Conservation (phyloP, 2,888 invertebrate genomes). For the Minunthozetes semirufus region DNA sequence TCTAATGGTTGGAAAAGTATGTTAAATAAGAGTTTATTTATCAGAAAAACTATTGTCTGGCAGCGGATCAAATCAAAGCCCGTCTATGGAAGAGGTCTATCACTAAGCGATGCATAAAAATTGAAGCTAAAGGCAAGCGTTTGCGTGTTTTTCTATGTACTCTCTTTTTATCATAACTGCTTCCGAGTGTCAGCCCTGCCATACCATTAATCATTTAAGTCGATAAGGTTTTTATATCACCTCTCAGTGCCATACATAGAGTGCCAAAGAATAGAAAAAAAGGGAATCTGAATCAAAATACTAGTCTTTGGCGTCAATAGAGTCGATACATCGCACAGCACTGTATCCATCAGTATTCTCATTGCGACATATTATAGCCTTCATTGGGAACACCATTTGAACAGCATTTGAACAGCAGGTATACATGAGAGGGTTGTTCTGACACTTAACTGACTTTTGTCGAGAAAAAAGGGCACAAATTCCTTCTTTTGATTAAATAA, state of each 20-base stretch:
- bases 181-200: conserved; percentile 22
- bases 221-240: conserved; percentile 25
- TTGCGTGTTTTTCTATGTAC: conserved; percentile 13
- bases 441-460: not conserved
- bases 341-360: not conserved
- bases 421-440: not conserved
- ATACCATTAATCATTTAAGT: conserved; percentile 21
- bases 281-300: not conserved
- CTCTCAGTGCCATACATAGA: conserved; percentile 5
- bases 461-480: not conserved
- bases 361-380: conserved; percentile 2
- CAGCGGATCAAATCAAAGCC: not conserved
- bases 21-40: conserved; percentile 22
- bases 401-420: conserved; percentile 12
- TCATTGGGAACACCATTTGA: too few relatives aligned
- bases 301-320: not conserved
- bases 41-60: conserved; percentile 17
- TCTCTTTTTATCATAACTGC: conserved; percentile 21
- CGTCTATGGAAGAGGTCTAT: not conserved
- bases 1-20: conserved; percentile 26
- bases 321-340: too few relatives aligned
- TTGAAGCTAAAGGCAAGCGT: not conserved
- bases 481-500: not conserved
- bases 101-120: conserved; percentile 6
- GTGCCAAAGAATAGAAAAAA: not conserved